Conservation (phyloP, 2,113 vertebrate genomes). For the Rynchops niger region DNA sequence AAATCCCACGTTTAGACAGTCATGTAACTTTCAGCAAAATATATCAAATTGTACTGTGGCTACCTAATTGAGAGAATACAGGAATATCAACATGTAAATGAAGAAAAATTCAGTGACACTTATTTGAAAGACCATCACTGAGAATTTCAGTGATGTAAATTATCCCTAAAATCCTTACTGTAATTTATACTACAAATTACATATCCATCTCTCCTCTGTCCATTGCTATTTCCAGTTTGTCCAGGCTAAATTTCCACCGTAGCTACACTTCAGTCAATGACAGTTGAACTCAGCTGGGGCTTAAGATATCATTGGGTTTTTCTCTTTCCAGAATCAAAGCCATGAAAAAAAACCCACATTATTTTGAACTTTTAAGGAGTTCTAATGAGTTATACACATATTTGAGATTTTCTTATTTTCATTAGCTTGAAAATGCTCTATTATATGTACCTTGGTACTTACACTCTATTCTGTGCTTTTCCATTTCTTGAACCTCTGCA, state of each 20-base stretch:
- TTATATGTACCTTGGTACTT: constrained; percentile 68
- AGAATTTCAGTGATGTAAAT: background rate
- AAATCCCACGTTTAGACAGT: background rate
- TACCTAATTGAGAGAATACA: background rate
- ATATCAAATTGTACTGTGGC: rapidly evolving
- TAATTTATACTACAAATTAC: background rate
- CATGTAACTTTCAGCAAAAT: background rate
- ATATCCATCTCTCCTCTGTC: background rate
- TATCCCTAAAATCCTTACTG: background rate
- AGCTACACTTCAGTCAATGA: background rate
- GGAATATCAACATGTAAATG: background rate
- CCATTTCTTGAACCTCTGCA: constrained; percentile 98
- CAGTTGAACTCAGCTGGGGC: background rate
- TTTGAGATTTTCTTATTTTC: background rate
- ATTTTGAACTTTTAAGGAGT: background rate
- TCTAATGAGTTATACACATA: background rate
- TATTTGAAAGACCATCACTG: background rate
- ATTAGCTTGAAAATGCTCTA: background rate
- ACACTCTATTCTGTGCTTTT: constrained; percentile 98
- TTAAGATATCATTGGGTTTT: background rate
- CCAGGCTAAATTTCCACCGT: background rate
- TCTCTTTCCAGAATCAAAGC: background rate
- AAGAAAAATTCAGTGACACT: background rate
- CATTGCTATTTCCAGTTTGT: background rate
- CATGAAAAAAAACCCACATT: background rate